phyloP scores from a whole-genome alignment of 2,113 vertebrate genomes.

The cattle (Bos taurus) region ARS-UCD2.0 NC_037336.1:101735501-101736000 shows the following conservation, averaged over 20 bases:
- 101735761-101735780: background rate
- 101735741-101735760: background rate
- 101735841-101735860: background rate
- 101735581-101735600: accelerated
- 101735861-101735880: background rate
- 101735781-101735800: background rate
- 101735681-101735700: background rate
- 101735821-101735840: background rate
- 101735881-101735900: accelerated
- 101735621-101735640: accelerated
- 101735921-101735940: accelerated
- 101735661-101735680: background rate
- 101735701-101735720: background rate
- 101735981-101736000: background rate
- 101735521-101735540: no score
- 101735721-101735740: background rate
- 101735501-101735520: no score
- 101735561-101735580: background rate
- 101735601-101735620: accelerated
- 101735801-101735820: background rate
- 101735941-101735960: accelerated
- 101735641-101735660: background rate
- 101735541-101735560: background rate
- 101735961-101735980: accelerated
- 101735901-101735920: accelerated